Conservation (phyloP, 2,113 vertebrate genomes). For the Elaphurus davidianus region DNA sequence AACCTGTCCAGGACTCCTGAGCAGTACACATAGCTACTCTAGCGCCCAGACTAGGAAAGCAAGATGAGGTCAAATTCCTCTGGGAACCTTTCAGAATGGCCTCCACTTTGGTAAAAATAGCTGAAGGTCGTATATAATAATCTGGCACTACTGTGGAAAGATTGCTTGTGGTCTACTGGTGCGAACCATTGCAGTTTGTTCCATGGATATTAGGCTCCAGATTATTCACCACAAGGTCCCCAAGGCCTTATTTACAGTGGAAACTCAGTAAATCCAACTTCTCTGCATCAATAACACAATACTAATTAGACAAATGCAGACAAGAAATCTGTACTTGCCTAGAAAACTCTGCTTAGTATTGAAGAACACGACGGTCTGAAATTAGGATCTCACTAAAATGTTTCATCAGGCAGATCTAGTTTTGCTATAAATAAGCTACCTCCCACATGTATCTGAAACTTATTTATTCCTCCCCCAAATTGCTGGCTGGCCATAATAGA, state of each 20-base stretch:
- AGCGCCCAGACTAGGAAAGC: neutral
- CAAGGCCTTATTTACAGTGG: neutral
- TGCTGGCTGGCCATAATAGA: neutral
- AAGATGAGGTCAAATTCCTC: neutral
- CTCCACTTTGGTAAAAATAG: neutral
- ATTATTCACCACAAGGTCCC: neutral
- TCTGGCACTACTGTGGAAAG: neutral
- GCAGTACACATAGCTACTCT: neutral
- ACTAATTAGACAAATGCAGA: neutral
- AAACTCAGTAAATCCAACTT: neutral
- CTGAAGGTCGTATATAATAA: neutral
- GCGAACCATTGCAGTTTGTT: neutral
- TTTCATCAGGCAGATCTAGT: constrained; percentile 59
- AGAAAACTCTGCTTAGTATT: constrained; percentile 35
- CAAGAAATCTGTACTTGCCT: constrained; percentile 19
- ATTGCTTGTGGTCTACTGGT: neutral
- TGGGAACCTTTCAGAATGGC: neutral
- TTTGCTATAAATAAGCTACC: constrained; percentile 62
- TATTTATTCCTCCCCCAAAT: constrained; percentile 63
- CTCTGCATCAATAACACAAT: neutral
- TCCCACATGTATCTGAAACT: constrained; percentile 58
- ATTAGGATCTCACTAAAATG: constrained; percentile 53
- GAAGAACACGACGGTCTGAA: constrained; percentile 40
- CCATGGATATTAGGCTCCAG: neutral
- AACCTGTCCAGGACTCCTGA: neutral